Conservation (phyloP, 2,888 invertebrate species). For the Aporophyla lueneburgensis region DNA sequence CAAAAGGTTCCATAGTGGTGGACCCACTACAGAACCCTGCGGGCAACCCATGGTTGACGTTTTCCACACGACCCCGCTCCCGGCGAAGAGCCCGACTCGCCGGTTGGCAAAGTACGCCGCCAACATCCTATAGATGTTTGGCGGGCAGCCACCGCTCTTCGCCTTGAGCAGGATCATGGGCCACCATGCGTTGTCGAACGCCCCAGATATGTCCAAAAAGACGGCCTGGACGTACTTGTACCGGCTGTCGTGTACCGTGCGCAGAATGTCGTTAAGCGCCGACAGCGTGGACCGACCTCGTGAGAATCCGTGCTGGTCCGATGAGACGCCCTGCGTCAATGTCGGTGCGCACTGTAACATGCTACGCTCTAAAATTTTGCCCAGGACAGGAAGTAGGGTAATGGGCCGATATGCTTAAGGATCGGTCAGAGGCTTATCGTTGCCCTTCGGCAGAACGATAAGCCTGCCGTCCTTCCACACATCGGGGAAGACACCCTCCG, state of each 20-base stretch:
- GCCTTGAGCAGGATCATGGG: conserved; percentile 69
- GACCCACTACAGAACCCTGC: no score
- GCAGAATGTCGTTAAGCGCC: conserved; percentile 2
- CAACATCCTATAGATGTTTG: conserved; percentile 58
- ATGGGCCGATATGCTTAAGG: conserved; percentile 69
- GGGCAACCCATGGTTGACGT: conserved; percentile 29
- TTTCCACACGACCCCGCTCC: conserved; percentile 49
- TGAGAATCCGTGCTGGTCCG: conserved; percentile 67
- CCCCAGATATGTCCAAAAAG: conserved; percentile 69
- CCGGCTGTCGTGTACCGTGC: not conserved
- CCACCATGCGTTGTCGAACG: conserved; percentile 74
- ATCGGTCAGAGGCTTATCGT: conserved; percentile 56
- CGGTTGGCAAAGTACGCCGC: conserved; percentile 52
- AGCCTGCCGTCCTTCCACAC: conserved; percentile 65
- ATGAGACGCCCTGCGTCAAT: conserved; percentile 32
- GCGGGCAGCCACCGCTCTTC: conserved; percentile 59
- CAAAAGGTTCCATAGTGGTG: no score
- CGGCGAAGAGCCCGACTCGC: conserved; percentile 53
- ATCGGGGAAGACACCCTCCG: conserved; percentile 62
- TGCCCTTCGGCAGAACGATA: conserved; percentile 65
- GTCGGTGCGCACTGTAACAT: conserved; percentile 56
- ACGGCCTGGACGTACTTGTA: conserved; percentile 62
- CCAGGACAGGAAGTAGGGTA: conserved; percentile 67
- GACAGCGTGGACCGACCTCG: no score
- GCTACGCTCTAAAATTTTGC: conserved; percentile 69